A percentile compares a stretch with the other conserved stretches of the same genome.
phyloP scores from a whole-genome alignment of 2,888 invertebrate genomes.

The Creontiades dilutus region DNA sequence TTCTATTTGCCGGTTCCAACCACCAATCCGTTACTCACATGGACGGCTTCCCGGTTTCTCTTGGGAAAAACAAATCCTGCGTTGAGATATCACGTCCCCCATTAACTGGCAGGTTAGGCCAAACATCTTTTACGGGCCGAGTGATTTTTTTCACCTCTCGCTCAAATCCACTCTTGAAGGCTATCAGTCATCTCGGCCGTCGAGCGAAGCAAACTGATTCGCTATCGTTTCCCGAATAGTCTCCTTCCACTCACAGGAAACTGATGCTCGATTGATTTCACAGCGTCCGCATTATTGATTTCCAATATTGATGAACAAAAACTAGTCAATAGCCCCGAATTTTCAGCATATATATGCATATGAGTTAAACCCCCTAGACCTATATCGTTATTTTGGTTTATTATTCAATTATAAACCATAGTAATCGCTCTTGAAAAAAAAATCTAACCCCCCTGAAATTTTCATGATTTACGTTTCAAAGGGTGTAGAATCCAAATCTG shows the following conservation, averaged over 20 bases:
- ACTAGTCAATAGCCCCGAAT: too few species aligned
- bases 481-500: too few species aligned
- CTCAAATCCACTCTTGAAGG: background rate
- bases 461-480: too few species aligned
- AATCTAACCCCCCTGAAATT: too few species aligned
- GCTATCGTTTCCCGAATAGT: background rate
- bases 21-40: background rate
- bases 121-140: background rate
- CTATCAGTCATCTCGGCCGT: background rate
- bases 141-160: background rate
- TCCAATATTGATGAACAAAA: too few species aligned
- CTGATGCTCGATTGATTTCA: too few species aligned
- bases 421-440: too few species aligned
- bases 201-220: background rate
- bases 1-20: background rate
- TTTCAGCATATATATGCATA: too few species aligned
- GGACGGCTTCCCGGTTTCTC: conserved; percentile 28
- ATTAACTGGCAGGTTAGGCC: background rate
- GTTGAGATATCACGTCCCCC: conserved; percentile 23
- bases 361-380: too few species aligned
- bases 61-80: background rate
- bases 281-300: too few species aligned
- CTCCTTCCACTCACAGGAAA: background rate
- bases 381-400: too few species aligned
- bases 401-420: too few species aligned